Evolutionary conservation across 2,797 vertebrate species (phyloP), one percentile per base, ranked within the genome.

Genomic region (Enteromius argenteus): DNA sequence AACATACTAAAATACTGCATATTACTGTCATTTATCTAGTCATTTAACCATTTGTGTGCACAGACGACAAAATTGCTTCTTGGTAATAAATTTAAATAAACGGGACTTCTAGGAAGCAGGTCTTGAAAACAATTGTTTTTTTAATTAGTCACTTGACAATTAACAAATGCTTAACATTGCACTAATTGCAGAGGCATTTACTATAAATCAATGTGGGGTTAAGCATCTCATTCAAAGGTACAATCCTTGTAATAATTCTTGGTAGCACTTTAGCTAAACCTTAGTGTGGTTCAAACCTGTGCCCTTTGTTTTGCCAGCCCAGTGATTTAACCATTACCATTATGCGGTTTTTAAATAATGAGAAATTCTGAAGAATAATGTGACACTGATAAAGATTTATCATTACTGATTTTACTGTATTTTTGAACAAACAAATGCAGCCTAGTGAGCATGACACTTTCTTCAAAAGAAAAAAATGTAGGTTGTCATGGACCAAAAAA

Each of bases 101-200:
- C 9, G 8, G 13, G 21, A 79, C 23, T 79, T 49, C 42, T 79
- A 13, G 15, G 15, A 44, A 78, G 76, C 3, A 46, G 10, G 0
- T 30, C 17, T 64, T 64, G 5, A 44, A 64, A 79, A 79, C 23
- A 44, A 46, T 46, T 2, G 9, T 46, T 49, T 64, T 77, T 44
- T 64, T 46, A 62, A 42, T 53, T 66, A 68, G 30, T 51, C n/a
- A 49, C 44, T 53, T 79, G 62, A 49, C 77, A 79, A 35, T 67
- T 79, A 79, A 68, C 44, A 39, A 67, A 67, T 51, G 19, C 53
- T 60, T 60, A 76, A 53, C 37, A 37, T 17, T 79, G 42, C 42
- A 66, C 42, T 79, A 49, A 79, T 49, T 66, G 39, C 76, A 64
- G 27, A 3, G 27, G 35, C 42, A 49, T 64, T 77, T 62, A 39